Evolutionary conservation across 2,888 invertebrate species (phyloP), one percentile per base, ranked within the genome.

Genomic region (Ceramica pisi): DNA sequence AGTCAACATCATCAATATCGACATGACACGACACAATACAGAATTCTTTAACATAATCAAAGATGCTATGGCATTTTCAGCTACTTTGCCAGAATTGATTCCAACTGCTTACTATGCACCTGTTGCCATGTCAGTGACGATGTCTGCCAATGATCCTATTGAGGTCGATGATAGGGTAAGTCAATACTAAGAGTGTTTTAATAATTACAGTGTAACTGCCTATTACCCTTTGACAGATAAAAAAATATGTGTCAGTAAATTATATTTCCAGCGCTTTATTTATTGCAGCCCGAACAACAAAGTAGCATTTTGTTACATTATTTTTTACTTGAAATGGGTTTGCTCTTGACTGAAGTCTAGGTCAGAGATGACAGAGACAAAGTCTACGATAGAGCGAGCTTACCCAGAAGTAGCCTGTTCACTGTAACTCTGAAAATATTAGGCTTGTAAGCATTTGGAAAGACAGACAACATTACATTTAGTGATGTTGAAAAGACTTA

Each of bases 1-100:
- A 41, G 87, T 90, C 0, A 90, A 90, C 16, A 86, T 90, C 48
- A 85, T 90, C 31, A 90, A 89, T 26, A 75, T 90, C 1, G 88
- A 90, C 60, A 75, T 85, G 38, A 89, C 88, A 9, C 60, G 66
- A 41, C 74, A 85, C 31, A 79, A 81, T 31, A 61, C 70, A 1
- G 41, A 78, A 1, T 87, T 78, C 8, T 87, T 81, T 21, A 10
- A 74, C 10, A 60, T 66, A 2, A 79, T 87, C 7, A 86, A 82
- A 50, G 38, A 44, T 1, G 69, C 86, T 1, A 16, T 67, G 19
- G 61, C 77, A 19, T 65, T 63, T 1, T 75, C 78, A 8, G 76
- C 82, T 8, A 51, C 71, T 1, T 75, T 81, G 53, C 62, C 78
- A 35, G 59, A 80, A 74, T 76, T 76, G 53, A 78, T 77, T 62